Evolutionary conservation across 2,797 vertebrate genomes (phyloP).

Genomic region (Eremophila alpestris): DNA sequence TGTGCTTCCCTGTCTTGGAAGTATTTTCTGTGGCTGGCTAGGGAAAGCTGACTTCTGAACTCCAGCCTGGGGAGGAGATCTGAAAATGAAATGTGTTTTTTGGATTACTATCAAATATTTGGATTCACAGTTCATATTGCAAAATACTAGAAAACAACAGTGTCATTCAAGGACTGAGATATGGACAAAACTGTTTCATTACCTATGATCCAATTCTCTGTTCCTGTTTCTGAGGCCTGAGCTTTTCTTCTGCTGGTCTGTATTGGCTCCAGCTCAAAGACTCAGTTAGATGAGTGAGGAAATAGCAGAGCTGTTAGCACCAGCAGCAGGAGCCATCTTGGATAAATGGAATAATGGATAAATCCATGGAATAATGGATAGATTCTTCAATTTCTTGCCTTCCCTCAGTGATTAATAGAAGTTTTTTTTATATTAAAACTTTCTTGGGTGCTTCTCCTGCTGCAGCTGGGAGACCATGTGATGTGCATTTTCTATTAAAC

Average conservation of each 20-base stretch:
- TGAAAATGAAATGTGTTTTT: background rate
- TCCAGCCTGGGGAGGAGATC: background rate
- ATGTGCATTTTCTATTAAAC: slow-evolving; percentile 36
- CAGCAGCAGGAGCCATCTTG: slow-evolving; percentile 25
- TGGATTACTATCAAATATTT: background rate
- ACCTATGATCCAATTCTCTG: background rate
- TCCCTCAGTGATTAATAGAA: slow-evolving; percentile 8
- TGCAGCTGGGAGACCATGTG: slow-evolving; percentile 17
- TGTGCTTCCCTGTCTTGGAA: background rate
- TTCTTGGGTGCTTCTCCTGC: slow-evolving; percentile 14
- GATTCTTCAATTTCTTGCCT: background rate
- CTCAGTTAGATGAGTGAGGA: background rate
- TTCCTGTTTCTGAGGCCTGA: background rate
- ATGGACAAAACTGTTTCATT: slow-evolving; percentile 8
- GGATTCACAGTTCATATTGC: background rate
- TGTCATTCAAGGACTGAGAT: background rate
- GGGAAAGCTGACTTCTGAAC: background rate
- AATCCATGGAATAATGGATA: background rate
- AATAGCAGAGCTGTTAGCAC: slow-evolving; percentile 19
- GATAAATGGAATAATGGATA: background rate
- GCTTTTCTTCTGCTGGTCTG: background rate
- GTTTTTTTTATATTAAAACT: slow-evolving; percentile 42
- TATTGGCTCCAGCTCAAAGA: background rate
- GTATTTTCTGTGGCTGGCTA: background rate
- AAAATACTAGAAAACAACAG: background rate